These are phyloP conservation scores for Thereva nobilitata DNA, from an alignment of 2,888 invertebrate genomes.

Conservation along the genomic window DNA sequence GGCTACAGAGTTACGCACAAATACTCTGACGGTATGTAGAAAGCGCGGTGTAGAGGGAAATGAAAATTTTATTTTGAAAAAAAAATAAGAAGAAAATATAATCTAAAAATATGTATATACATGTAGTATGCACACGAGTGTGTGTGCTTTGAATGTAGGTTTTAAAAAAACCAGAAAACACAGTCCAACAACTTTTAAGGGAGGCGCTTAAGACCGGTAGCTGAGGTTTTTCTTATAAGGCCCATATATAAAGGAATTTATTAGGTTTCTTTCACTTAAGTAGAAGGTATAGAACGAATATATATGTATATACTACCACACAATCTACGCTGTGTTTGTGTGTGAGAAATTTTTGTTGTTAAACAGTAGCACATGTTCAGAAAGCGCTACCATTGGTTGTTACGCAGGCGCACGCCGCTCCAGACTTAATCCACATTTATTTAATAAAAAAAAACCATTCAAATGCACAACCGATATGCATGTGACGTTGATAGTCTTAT, in stretches of 20 bases:
- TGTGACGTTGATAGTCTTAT: not conserved
- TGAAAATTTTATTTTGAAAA: not conserved
- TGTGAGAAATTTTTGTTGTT: not conserved
- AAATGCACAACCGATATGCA: too few relatives aligned
- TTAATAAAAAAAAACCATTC: too few relatives aligned
- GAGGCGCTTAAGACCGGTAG: slow-evolving; percentile 58
- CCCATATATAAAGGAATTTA: not conserved
- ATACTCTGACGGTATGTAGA: slow-evolving; percentile 7
- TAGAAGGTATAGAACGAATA: not conserved
- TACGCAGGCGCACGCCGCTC: slow-evolving; percentile 21
- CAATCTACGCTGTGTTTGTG: not conserved
- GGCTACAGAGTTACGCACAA: slow-evolving; percentile 40
- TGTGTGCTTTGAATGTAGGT: too few relatives aligned
- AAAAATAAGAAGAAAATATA: slow-evolving; percentile 15
- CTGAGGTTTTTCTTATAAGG: slow-evolving; percentile 41
- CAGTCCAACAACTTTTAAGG: slow-evolving; percentile 43
- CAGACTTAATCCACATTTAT: too few relatives aligned
- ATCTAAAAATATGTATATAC: too few relatives aligned
- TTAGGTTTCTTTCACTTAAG: not conserved
- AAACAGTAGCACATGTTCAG: slow-evolving; percentile 26
- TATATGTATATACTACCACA: too few relatives aligned
- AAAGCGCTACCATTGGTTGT: slow-evolving; percentile 33
- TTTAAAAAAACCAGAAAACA: not conserved
- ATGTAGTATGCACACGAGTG: too few relatives aligned
- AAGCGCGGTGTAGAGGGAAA: not conserved